These are phyloP conservation scores for Copidosoma floridanum DNA, from an alignment of 1,140 invertebrate species.

Conservation along the genomic window DNA sequence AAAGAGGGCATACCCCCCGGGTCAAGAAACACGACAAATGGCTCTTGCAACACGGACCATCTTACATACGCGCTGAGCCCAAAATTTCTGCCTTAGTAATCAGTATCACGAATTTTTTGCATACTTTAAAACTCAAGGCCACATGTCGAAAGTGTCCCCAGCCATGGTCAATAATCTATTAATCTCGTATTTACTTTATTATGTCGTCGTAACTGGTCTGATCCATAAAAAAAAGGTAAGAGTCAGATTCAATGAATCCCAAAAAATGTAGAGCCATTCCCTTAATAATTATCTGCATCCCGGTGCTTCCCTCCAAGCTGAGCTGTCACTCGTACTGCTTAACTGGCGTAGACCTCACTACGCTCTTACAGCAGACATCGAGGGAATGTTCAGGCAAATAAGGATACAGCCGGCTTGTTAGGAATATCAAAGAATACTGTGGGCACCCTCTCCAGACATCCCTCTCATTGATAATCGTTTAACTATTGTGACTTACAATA, in stretches of 20 bases:
- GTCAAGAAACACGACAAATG: background rate
- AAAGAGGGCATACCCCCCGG: background rate
- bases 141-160: background rate
- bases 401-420: constrained; percentile 23
- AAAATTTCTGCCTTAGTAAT: background rate
- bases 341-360: constrained; percentile 10
- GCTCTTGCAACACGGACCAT: background rate
- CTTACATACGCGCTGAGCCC: background rate
- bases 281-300: constrained; percentile 40
- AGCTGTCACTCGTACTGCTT: constrained; percentile 8
- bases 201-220: constrained; percentile 11
- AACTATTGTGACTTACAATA: constrained; percentile 37
- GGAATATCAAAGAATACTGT: constrained; percentile 1
- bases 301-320: constrained; percentile 21
- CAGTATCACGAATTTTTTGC: background rate
- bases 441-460: background rate
- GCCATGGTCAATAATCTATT: background rate
- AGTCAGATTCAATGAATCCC: constrained; percentile 44
- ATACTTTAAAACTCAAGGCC: background rate
- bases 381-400: constrained; percentile 34
- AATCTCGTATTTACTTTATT: constrained; percentile 28
- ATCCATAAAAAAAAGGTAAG: background rate
- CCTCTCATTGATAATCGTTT: constrained; percentile 15
- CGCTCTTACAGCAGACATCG: constrained; percentile 30
- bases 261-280: constrained; percentile 27